phyloP scores from a whole-genome alignment of 2,797 vertebrate genomes.

The Sebastiscus tertius region DNA sequence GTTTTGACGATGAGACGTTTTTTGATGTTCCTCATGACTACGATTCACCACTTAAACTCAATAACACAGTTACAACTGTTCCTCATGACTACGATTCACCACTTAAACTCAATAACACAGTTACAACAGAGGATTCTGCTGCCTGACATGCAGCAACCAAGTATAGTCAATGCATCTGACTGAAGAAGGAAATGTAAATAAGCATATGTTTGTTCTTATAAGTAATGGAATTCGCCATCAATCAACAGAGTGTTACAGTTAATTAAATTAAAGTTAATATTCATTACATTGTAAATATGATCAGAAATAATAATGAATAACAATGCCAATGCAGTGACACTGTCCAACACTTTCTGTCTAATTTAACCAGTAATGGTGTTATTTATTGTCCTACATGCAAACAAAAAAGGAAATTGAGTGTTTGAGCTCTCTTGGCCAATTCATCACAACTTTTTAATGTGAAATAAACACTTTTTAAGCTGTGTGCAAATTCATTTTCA shows the following conservation, averaged over 20 bases:
- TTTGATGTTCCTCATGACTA: constrained; percentile 81
- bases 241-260: neutral
- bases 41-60: constrained; percentile 44
- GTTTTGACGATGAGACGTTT: constrained; percentile 85
- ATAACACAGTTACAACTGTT: constrained; percentile 29
- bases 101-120: constrained; percentile 15
- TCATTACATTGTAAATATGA: constrained; percentile 7
- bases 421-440: neutral
- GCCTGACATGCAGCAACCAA: constrained; percentile 22
- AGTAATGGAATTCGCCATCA: neutral
- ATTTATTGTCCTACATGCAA: constrained; percentile 4
- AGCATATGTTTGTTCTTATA: neutral
- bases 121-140: constrained; percentile 48
- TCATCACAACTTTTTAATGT: neutral
- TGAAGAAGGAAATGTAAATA: constrained; percentile 7
- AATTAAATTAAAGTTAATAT: neutral
- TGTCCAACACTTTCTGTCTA: neutral
- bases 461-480: constrained; percentile 16
- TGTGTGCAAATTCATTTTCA: neutral
- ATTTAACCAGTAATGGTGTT: neutral
- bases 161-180: neutral
- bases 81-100: constrained; percentile 70
- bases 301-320: neutral
- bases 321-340: neutral
- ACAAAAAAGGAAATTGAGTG: neutral